These are phyloP conservation scores for Myotis vivesi DNA, from an alignment of 2,797 vertebrate genomes.

Conservation along the genomic window DNA sequence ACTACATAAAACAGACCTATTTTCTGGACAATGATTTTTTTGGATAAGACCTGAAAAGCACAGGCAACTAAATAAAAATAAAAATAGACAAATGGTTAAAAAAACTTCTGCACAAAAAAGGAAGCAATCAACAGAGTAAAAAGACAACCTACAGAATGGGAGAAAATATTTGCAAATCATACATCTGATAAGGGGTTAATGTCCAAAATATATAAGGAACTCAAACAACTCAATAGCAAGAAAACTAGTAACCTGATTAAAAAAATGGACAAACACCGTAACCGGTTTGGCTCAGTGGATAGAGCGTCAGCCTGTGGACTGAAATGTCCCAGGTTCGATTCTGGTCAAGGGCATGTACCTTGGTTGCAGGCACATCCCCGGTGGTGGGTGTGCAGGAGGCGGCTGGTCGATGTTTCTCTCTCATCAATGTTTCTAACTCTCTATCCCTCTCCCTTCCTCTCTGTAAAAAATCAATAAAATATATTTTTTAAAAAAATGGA, in stretches of 20 bases:
- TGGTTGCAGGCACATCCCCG: too few species aligned
- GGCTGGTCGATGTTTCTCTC: too few species aligned
- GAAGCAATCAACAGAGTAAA: neutral
- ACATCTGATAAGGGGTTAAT: neutral
- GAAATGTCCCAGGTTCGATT: too few species aligned
- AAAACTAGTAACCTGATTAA: neutral
- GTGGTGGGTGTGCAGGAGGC: too few species aligned
- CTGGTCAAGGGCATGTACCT: too few species aligned
- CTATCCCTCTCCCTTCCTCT: too few species aligned
- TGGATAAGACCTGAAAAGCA: neutral
- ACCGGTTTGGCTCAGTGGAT: too few species aligned
- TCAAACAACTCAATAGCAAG: neutral
- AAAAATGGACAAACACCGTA: neutral
- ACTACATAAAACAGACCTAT: neutral
- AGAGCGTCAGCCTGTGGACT: too few species aligned
- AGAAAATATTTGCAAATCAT: neutral
- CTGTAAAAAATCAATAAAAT: too few species aligned
- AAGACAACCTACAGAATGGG: neutral
- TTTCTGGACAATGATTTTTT: neutral
- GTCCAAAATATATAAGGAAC: neutral
- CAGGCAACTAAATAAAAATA: neutral
- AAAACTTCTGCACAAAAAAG: neutral
- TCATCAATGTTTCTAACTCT: too few species aligned
- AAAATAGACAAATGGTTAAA: neutral
- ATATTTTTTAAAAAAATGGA: neutral